These are phyloP conservation scores for Syritta pipiens DNA, from an alignment of 2,888 invertebrate genomes.

Conservation along the genomic window DNA sequence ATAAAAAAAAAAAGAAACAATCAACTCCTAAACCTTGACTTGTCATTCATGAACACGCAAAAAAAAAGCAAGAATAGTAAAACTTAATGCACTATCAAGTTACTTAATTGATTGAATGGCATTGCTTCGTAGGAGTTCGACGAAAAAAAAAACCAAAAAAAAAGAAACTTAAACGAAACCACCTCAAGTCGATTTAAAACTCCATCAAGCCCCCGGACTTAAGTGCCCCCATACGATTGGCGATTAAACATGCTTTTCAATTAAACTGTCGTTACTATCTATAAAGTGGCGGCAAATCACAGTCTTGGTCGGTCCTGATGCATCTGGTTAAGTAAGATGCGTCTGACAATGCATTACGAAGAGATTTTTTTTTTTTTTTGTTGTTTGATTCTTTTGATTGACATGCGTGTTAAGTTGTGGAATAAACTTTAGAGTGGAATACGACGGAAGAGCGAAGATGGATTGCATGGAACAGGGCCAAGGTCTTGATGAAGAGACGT, in stretches of 20 bases:
- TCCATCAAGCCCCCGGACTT: conserved; percentile 27
- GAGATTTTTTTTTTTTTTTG: background rate
- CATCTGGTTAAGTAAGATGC: conserved; percentile 47
- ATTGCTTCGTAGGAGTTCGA: conserved; percentile 24
- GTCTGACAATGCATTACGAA: conserved; percentile 43
- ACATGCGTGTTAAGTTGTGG: conserved; percentile 48
- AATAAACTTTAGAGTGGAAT: background rate
- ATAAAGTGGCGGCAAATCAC: conserved; percentile 50
- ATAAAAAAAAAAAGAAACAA: no score
- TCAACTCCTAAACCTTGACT: background rate
- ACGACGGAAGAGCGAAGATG: background rate
- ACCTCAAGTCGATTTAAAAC: conserved; percentile 2
- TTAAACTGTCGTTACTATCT: conserved; percentile 64
- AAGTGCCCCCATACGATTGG: conserved; percentile 44
- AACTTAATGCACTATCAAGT: conserved; percentile 32
- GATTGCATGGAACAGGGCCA: background rate
- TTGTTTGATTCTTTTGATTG: conserved; percentile 39
- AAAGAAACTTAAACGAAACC: background rate
- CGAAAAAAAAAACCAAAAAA: background rate
- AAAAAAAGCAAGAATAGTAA: conserved; percentile 2
- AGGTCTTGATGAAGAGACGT: no score
- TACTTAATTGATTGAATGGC: conserved; percentile 43
- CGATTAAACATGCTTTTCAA: conserved; percentile 63
- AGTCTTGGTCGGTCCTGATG: no score
- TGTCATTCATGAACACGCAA: conserved; percentile 10